phyloP scores from a whole-genome alignment of 2,113 vertebrate species.

The Periophthalmodon schlosseri region DNA sequence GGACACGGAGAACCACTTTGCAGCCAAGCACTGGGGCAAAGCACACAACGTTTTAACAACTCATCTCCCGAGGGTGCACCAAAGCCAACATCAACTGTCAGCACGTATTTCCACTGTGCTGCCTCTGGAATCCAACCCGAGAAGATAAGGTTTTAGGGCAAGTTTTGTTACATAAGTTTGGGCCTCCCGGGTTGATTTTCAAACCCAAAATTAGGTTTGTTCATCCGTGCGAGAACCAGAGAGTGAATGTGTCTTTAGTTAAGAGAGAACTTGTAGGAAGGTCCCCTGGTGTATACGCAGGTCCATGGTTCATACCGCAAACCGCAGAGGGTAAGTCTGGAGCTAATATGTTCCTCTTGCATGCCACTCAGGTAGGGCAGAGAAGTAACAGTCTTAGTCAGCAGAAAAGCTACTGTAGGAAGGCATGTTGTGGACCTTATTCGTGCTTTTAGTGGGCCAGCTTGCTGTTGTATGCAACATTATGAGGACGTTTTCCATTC shows the following conservation, averaged over 20 bases:
- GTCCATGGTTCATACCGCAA: neutral
- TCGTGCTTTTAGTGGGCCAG: too few species aligned
- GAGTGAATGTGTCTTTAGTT: slow-evolving; percentile 5
- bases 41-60: neutral
- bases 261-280: neutral
- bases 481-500: too few species aligned
- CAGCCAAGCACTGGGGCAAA: neutral
- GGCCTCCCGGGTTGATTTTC: neutral
- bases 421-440: too few species aligned
- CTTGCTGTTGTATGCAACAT: too few species aligned
- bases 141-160: neutral
- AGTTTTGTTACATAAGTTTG: neutral
- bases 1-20: neutral
- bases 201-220: slow-evolving; percentile 1
- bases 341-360: neutral
- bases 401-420: neutral
- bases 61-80: neutral
- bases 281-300: neutral
- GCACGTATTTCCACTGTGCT: neutral
- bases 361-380: neutral
- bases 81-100: neutral
- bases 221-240: neutral
- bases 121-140: neutral
- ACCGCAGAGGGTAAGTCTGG: neutral
- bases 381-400: neutral